phyloP scores from a whole-genome alignment of 2,888 invertebrate genomes.

The Candidula unifasciata region DNA sequence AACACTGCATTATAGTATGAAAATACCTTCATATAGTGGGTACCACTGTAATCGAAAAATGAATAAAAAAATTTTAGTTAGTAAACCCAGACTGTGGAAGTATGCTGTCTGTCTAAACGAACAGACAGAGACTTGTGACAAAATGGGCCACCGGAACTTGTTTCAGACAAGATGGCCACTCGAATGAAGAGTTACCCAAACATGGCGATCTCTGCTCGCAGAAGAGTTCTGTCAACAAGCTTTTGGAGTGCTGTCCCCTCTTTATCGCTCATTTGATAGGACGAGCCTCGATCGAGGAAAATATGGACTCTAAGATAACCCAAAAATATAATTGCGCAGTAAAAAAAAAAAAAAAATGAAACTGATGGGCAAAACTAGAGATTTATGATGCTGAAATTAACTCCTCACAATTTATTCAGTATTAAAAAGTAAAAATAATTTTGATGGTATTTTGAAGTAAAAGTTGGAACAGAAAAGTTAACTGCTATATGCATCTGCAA shows the following conservation, averaged over 20 bases:
- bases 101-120: background rate
- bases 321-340: background rate
- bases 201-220: slow-evolving; percentile 26
- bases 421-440: too few species aligned
- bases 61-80: background rate
- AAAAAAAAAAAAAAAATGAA: too few species aligned
- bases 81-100: background rate
- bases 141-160: slow-evolving; percentile 27
- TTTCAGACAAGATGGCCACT: slow-evolving; percentile 35
- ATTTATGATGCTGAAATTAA: too few species aligned
- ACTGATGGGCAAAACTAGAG: too few species aligned
- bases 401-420: too few species aligned
- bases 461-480: too few species aligned
- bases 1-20: too few species aligned
- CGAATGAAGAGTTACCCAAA: slow-evolving; percentile 39
- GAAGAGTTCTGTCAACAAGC: slow-evolving; percentile 35
- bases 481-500: too few species aligned
- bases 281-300: background rate
- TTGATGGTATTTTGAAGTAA: too few species aligned
- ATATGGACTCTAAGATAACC: background rate
- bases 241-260: slow-evolving; percentile 31
- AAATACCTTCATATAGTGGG: too few species aligned
- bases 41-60: background rate
- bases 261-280: slow-evolving; percentile 18
- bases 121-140: background rate